A percentile compares a stretch with the other conserved stretches of the same genome.
phyloP scores from a whole-genome alignment of 2,797 vertebrate genomes.

The Cuculus canorus region DNA sequence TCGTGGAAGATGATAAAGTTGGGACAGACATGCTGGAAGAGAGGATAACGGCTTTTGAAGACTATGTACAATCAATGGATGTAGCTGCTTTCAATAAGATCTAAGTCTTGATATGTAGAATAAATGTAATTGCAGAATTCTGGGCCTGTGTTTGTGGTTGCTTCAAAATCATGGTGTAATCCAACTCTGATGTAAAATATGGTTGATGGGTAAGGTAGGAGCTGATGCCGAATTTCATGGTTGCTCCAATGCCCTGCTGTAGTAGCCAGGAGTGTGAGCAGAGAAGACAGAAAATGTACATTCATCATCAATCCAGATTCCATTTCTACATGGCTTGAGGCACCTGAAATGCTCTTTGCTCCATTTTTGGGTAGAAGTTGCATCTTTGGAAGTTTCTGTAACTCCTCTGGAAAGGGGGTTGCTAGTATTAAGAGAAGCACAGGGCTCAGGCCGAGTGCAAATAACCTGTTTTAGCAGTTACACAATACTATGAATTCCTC shows the following conservation, averaged over 20 bases:
- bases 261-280: background rate
- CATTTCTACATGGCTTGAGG: background rate
- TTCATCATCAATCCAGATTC: background rate
- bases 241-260: background rate
- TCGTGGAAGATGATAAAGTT: constrained; percentile 98
- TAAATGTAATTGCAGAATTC: constrained; percentile 75
- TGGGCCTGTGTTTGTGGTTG: background rate
- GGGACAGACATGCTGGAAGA: constrained; percentile 96
- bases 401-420: background rate
- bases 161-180: background rate
- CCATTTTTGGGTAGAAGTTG: accelerated
- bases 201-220: background rate
- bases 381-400: background rate
- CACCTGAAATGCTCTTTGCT: background rate
- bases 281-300: accelerated
- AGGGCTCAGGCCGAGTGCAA: background rate
- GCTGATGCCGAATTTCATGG: background rate
- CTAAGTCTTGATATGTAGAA: constrained; percentile 77
- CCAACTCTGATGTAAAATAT: background rate
- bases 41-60: constrained; percentile 92
- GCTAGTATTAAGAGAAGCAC: background rate
- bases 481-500: background rate
- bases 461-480: background rate
- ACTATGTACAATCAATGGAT: constrained; percentile 96
- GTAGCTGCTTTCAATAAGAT: constrained; percentile 99